phyloP scores from a whole-genome alignment of 2,888 invertebrate genomes.

The Lochmaea crataegi region DNA sequence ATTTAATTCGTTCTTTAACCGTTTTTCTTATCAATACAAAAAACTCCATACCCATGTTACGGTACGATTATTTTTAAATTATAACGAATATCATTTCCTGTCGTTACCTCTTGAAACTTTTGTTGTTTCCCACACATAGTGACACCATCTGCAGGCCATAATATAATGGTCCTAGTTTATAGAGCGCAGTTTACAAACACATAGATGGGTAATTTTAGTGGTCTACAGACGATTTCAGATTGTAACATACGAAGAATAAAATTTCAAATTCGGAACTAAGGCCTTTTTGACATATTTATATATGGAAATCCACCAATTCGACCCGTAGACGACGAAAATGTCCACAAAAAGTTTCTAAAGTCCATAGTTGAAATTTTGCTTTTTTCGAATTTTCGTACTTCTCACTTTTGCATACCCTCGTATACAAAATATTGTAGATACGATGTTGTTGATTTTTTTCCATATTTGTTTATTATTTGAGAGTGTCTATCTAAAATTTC shows the following conservation, averaged over 20 bases:
- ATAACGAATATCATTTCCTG: slow-evolving; percentile 5
- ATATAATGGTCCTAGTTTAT: not conserved
- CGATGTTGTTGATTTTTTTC: too few species aligned
- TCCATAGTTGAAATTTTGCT: too few species aligned
- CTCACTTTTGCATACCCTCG: too few species aligned
- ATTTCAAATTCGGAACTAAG: not conserved
- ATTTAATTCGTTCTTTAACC: not conserved
- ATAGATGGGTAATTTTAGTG: not conserved
- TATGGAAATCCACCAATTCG: too few species aligned
- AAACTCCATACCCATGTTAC: not conserved
- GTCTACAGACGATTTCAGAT: not conserved
- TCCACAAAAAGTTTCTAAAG: too few species aligned
- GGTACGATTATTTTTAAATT: slow-evolving; percentile 1
- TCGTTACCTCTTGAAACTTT: not conserved
- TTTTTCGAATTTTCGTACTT: too few species aligned
- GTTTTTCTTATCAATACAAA: not conserved
- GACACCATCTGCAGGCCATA: slow-evolving; percentile 7
- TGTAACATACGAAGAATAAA: not conserved
- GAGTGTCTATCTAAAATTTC: too few species aligned
- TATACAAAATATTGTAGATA: too few species aligned
- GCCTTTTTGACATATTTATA: too few species aligned
- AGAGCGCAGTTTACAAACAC: not conserved
- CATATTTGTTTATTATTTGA: too few species aligned
- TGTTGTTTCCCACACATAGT: not conserved
- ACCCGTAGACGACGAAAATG: too few species aligned